Conservation (phyloP, 2,113 vertebrate genomes). For the Loxodonta africana region DNA sequence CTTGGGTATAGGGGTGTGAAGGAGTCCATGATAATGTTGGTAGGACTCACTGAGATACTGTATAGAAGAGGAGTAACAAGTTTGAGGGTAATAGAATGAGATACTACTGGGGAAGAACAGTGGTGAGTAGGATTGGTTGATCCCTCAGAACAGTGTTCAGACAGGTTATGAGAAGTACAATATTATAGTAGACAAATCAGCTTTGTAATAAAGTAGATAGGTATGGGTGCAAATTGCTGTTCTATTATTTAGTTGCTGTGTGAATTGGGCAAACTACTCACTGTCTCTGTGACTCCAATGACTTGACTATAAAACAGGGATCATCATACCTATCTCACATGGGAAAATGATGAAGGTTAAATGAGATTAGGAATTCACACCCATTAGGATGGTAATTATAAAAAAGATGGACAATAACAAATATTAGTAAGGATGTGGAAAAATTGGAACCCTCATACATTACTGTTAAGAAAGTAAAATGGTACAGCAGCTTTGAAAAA, state of each 20-base stretch:
- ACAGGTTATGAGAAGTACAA: neutral
- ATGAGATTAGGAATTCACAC: neutral
- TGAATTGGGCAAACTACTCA: slow-evolving; percentile 40
- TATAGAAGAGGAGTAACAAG: neutral
- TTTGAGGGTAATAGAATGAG: neutral
- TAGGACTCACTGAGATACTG: neutral
- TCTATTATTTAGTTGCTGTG: neutral
- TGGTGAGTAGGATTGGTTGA: neutral
- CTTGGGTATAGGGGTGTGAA: neutral
- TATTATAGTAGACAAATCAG: neutral
- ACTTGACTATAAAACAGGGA: slow-evolving; percentile 17
- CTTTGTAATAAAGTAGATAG: neutral
- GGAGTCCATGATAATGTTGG: neutral
- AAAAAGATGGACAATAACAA: slow-evolving; percentile 55
- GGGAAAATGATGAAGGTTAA: slow-evolving; percentile 11
- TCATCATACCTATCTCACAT: neutral
- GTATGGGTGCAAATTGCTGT: neutral
- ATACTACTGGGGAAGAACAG: neutral
- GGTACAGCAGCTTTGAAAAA: neutral
- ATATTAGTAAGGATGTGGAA: neutral
- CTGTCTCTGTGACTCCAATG: neutral
- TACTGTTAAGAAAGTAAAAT: neutral
- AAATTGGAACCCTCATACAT: neutral
- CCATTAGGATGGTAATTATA: neutral
- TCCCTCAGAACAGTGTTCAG: neutral